A percentile compares a stretch with the other conserved stretches of the same genome.
phyloP scores from a whole-genome alignment of 2,888 invertebrate genomes.

The Xylota sylvarum region DNA sequence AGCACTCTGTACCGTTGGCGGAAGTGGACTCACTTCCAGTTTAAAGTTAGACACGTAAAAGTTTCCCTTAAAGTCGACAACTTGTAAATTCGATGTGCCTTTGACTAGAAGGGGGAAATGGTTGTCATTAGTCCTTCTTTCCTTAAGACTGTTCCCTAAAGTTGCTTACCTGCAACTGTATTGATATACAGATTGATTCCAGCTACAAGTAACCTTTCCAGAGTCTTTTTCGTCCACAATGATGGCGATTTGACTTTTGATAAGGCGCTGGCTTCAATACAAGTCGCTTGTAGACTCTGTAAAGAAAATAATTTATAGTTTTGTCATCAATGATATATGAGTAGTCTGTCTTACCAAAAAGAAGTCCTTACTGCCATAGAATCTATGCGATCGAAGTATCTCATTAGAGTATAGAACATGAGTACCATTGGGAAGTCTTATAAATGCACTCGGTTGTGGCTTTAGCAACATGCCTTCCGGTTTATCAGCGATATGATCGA shows the following conservation, averaged over 20 bases:
- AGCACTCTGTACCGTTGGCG: conserved; percentile 40
- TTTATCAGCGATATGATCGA: conserved; percentile 31
- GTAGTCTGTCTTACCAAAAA: conserved; percentile 54
- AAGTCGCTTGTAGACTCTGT: conserved; percentile 75
- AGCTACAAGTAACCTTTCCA: conserved; percentile 55
- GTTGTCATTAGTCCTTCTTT: background rate
- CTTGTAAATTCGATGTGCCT: conserved; percentile 49
- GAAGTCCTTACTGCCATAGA: conserved; percentile 61
- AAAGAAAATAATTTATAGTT: too few relatives aligned
- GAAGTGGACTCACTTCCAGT: conserved; percentile 57
- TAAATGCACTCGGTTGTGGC: background rate
- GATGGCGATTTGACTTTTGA: conserved; percentile 48
- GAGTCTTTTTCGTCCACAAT: conserved; percentile 69
- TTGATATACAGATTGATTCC: conserved; percentile 66
- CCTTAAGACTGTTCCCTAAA: background rate
- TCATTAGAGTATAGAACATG: conserved; percentile 52
- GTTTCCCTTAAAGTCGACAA: conserved; percentile 63
- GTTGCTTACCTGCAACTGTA: conserved; percentile 70
- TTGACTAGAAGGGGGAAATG: conserved; percentile 39
- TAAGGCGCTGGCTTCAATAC: conserved; percentile 70
- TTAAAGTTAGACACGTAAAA: conserved; percentile 48
- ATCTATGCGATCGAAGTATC: conserved; percentile 40
- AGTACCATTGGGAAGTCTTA: background rate
- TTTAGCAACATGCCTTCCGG: conserved; percentile 2
- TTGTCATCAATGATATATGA: too few relatives aligned